Base-by-base conservation (phyloP, 2,113 vertebrate species). In the Passer montanus region DNA sequence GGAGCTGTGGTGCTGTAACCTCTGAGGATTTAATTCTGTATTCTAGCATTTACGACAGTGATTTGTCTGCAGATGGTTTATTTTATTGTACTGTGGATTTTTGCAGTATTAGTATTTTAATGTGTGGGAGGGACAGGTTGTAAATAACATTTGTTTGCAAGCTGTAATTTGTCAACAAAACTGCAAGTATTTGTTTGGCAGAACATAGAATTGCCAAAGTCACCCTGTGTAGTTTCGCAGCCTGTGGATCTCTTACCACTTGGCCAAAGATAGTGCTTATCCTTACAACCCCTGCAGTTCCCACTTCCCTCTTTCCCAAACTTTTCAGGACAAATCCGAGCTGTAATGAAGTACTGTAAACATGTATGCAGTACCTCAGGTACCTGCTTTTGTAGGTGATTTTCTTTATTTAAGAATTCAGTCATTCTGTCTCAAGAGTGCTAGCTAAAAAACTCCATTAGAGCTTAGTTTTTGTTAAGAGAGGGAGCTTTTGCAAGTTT, bases 151-250 rank as follows among this genome's bases (percentile, higher is more conserved):
- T 31, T 1, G 13, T 16, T 49, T 63, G 26, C 30, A 84, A 69
- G 30, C 37, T 81, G n/a, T 60, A 31, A 46, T 73, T 76, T 73
- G 33, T 64, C 30, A 60, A 11, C 7, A 47, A 28, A 59, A 23
- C 46, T 0, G 0, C 24, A 10, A 15, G 23, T 23, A 7, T 17
- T 78, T 79, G 53, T 4, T 44, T 84, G 21, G 55, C 52, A 62
- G 31, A 47, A 62, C 6, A 11, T 19, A 2, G 0, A 39, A 7
- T 41, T 72, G 22, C 58, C 17, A 0, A 37, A 12, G n/a, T 31
- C 23, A 16, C 28, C 39, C 26, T 30, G 30, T 47, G 31, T 44
- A 5, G 26, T 60, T 75, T 66, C 39, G 33, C 14, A 56, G 10
- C 18, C 27, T 5, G 0, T 16, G 46, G 7, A 26, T 67, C 12